Base-by-base conservation (phyloP, 23 tunicate genomes). In the Diplosoma virens region DNA sequence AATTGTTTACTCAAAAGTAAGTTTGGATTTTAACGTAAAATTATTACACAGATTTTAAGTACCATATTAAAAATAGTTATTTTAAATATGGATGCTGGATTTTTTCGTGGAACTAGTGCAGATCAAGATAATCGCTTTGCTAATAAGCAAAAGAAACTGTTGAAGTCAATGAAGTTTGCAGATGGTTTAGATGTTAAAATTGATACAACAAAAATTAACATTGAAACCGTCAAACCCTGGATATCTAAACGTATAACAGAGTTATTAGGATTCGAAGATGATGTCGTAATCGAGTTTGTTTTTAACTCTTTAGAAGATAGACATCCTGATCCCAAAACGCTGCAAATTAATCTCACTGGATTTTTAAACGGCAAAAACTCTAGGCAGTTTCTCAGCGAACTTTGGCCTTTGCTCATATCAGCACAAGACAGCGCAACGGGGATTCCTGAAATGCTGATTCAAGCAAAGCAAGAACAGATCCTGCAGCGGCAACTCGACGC, bases 121-220 rank as follows among this genome's bases (percentile, higher is more conserved):
- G 98, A 93, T 59, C 98, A 93, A 48, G 98, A 93, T 58, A 93
- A 86, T 54, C 88, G 98, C 0, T 93, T 93, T 73, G 93, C 69
- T 31, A 86, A 93, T 59, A 93, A 93, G 79, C 88, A 86, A 48
- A 93, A 93, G 75, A 93, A 93, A 66, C 48, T 93, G 58, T 22
- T 93, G 75, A 93, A 93, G 74, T 86, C 98, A 23, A 86, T 93
- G 98, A 93, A 93, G 59, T 93, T 93, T 82, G 88, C 98, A 18
- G 89, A 93, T 11, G 90, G 86, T 0, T 77, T 93, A 79, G 94
- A 81, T 23, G 23, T 33, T 9, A 72, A 72, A 72, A 78, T 93
- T 45, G 94, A 93, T 41, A 93, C 87, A 89, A 60, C 65, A 11
- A 93, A 93, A 64, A 79, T 93, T 0, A 82, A 82, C 27, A 37